phyloP scores from a whole-genome alignment of 1,140 invertebrate genomes.

The Cepaea nemoralis region DNA sequence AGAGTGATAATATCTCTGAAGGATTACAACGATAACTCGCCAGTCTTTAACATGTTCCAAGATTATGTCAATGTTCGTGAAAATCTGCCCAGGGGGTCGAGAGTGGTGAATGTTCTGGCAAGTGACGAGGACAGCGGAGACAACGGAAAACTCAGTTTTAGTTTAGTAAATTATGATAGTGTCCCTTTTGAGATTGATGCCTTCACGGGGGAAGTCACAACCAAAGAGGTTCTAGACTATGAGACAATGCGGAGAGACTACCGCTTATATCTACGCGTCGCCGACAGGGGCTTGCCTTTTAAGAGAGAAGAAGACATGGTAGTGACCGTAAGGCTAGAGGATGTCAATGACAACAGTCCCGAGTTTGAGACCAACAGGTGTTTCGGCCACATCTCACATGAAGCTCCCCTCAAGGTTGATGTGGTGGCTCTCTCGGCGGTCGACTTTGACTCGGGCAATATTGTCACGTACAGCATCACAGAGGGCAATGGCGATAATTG shows the following conservation, averaged over 20 bases:
- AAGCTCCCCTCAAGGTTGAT: conserved; percentile 83
- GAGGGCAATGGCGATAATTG: conserved; percentile 90
- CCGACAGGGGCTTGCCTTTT: conserved; percentile 94
- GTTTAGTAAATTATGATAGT: conserved; percentile 85
- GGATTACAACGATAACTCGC: conserved; percentile 71
- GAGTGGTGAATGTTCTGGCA: conserved; percentile 86
- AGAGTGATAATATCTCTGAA: conserved; percentile 65
- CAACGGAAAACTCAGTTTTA: conserved; percentile 95
- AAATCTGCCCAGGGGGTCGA: conserved; percentile 84
- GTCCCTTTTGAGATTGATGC: conserved; percentile 96
- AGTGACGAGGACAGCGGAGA: conserved; percentile 91
- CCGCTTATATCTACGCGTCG: conserved; percentile 85
- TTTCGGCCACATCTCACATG: conserved; percentile 83
- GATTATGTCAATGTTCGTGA: conserved; percentile 77
- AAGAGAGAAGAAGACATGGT: conserved; percentile 89
- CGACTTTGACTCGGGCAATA: conserved; percentile 90
- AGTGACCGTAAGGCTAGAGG: conserved; percentile 83
- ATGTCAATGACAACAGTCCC: conserved; percentile 94
- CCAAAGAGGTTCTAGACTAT: conserved; percentile 87
- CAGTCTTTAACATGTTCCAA: conserved; percentile 58
- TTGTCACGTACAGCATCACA: conserved; percentile 88
- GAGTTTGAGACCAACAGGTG: conserved; percentile 83
- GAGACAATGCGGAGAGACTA: conserved; percentile 90
- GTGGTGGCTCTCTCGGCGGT: conserved; percentile 91
- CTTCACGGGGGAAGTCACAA: conserved; percentile 89